Base-by-base conservation (phyloP, 2,113 vertebrate genomes). In the Chrysochloris asiatica region DNA sequence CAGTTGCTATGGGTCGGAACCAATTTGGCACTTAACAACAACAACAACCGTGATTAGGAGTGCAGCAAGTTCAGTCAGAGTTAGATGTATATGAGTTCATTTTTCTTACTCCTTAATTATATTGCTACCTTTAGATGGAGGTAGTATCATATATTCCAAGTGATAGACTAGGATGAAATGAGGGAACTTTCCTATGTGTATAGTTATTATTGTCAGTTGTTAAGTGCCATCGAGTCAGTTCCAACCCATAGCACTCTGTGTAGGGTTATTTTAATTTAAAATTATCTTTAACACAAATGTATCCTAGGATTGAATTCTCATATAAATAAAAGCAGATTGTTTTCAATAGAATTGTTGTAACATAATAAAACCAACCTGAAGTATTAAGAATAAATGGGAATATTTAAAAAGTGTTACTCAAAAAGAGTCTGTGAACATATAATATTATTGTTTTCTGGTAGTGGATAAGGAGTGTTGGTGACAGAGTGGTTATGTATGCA, bases 271-370 rank as follows among this genome's bases (percentile, higher is more conserved):
- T 83, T 59, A 50, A 47, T 80, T 81, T 81, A 80, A 89, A 81
- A 88, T 54, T 4, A 1, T 75, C 50, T 71, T 83, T 65, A 91
- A 73, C 41, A 75, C 19, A 94, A 83, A 85, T 75, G 3, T 76
- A 47, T 71, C 48, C n/a, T 41, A 72, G 16, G 16, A 86, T 79
- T 82, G 17, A 92, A 56, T 88, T 93, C 28, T 56, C 76, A 86
- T 67, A 41, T 87, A 24, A 79, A 86, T 71, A 88, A 72, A 93
- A 61, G 65, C 13, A 63, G 14, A 50, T 77, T 73, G 50, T 86
- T 90, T 90, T 91, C 87, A 84, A 65, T 89, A 38, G 85, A 65
- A 80, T 84, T 82, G n/a, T 73, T 65, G 67, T 89, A 89, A 67
- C 48, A 69, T 48, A 52, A 17, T 54, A 78, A 61, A 94, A 33